A percentile compares a stretch with the other conserved stretches of the same genome.
Conservation (phyloP, 2,113 vertebrate genomes). For the Cynoglossus semilaevis region DNA sequence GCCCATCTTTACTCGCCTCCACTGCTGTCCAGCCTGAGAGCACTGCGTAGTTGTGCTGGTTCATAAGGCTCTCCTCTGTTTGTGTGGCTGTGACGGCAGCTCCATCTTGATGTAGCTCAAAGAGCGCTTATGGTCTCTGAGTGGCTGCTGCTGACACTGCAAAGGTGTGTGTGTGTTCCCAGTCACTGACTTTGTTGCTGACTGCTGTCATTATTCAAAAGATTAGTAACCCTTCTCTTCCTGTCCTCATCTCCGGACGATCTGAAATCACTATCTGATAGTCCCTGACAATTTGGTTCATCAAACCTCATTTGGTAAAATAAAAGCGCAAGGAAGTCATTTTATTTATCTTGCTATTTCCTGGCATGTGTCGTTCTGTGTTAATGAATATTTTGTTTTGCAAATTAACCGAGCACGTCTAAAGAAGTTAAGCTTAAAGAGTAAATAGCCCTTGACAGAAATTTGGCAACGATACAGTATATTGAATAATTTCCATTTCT, state of each 20-base stretch:
- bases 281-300: slow-evolving; percentile 10
- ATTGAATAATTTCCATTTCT: no score
- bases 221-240: slow-evolving; percentile 23
- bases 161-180: slow-evolving; percentile 69
- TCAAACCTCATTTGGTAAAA: slow-evolving; percentile 18
- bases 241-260: slow-evolving; percentile 1
- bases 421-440: no score
- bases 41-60: slow-evolving; percentile 78
- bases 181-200: slow-evolving; percentile 64
- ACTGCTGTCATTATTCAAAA: slow-evolving; percentile 57
- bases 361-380: no score
- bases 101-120: slow-evolving; percentile 74
- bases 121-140: slow-evolving; percentile 59
- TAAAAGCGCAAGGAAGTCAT: not conserved
- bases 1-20: slow-evolving; percentile 63
- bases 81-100: slow-evolving; percentile 68
- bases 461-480: no score
- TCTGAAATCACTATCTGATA: slow-evolving; percentile 25
- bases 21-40: slow-evolving; percentile 61
- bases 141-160: slow-evolving; percentile 49
- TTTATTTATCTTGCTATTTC: not conserved
- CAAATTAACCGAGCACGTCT: no score
- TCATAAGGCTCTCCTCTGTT: slow-evolving; percentile 80
- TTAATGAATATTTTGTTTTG: no score
- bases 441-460: no score